phyloP scores from a whole-genome alignment of 2,888 invertebrate genomes.

The Ormyrus thymus region DNA sequence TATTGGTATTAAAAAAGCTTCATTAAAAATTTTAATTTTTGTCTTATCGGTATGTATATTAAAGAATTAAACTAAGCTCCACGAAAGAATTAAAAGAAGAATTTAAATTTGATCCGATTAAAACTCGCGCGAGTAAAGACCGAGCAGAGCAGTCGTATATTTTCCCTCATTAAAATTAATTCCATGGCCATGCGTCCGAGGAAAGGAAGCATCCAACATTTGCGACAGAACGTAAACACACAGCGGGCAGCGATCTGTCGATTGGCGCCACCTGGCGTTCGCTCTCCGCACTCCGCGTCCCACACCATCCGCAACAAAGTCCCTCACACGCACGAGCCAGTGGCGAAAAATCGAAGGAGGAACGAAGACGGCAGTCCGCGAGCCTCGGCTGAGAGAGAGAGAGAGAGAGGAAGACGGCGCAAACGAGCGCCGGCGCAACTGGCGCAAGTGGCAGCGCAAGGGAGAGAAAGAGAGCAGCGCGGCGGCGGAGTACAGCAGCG shows the following conservation, averaged over 20 bases:
- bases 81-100: too few species aligned
- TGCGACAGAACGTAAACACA: too few species aligned
- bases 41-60: too few species aligned
- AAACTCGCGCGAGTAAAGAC: neutral
- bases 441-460: neutral
- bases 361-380: constrained; percentile 2
- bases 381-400: neutral
- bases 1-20: too few species aligned
- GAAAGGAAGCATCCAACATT: too few species aligned
- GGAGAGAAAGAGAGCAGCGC: neutral
- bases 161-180: neutral
- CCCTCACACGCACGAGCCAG: neutral
- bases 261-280: constrained; percentile 23
- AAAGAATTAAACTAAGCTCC: too few species aligned
- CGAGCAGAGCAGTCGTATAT: neutral
- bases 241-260: too few species aligned
- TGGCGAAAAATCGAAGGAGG: constrained; percentile 40
- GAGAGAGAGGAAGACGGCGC: neutral
- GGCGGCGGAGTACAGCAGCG: neutral
- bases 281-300: neutral
- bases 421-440: neutral
- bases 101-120: too few species aligned
- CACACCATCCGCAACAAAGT: neutral
- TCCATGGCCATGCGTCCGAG: too few species aligned
- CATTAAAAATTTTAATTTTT: too few species aligned